Evolutionary conservation across 2,888 invertebrate genomes (phyloP), one percentile per base, ranked within the genome.

Genomic region (Hemicrepidius hirtus): DNA sequence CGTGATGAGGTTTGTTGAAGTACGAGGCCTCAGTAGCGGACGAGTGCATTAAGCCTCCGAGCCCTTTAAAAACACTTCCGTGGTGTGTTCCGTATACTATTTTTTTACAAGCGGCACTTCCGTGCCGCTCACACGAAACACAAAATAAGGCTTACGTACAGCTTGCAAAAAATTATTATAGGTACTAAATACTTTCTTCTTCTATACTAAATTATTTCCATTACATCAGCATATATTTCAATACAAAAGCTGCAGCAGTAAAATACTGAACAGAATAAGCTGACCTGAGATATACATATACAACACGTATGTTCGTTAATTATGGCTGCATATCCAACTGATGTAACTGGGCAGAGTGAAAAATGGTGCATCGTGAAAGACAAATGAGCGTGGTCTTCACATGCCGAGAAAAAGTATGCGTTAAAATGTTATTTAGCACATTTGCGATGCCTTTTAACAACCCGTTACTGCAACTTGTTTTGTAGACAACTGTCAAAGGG

Each of bases 401-500:
- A 63, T 41, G 57, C 63, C 40, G 72, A 76, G 74, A 70, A 76
- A 76, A 75, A 76, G 72, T 74, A 68, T 63, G 64, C 67, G 71
- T 49, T 73, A 71, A 76, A 76, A 75, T 73, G 73, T 76, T 76
- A 74, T 75, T 75, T 76, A 75, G 70, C 70, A 21, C 53, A 40
- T 75, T 70, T 59, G 57, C 55, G 62, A 71, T 49, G 71, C 59
- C 63, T 70, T 73, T 75, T 71, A 75, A 73, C 75, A 68, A 68
- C 60, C 68, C 59, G 50, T 63, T 68, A n/a, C n/a, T n/a, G 72
- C 68, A 62, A 68, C 68, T 68, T 62, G 53, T 68, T 59, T 68
- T 68, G n/a, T 57, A 68, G 59, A 68, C 68, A 53, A 68, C 62
- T 68, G 68, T 68, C 68, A 62, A 60, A 37, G 62, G 68, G 37